Conservation (phyloP, 2,888 invertebrate species). For the Escarpia spicata region DNA sequence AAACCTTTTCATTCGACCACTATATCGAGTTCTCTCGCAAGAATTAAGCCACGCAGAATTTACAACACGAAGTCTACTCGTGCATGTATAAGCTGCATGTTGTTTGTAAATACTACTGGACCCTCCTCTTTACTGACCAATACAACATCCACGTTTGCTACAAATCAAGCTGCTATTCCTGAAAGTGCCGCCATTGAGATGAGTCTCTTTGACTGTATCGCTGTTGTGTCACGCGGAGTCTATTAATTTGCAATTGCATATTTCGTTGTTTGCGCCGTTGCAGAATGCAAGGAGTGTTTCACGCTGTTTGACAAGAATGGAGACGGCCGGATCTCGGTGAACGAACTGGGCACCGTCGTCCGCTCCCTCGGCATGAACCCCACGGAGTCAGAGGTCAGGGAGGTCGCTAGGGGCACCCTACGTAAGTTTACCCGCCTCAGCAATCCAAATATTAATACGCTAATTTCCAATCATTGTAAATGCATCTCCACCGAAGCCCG, state of each 20-base stretch:
- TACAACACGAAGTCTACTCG: too few relatives aligned
- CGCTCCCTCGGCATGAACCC: constrained; percentile 35
- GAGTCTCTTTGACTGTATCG: too few relatives aligned
- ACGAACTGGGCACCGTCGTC: constrained; percentile 36
- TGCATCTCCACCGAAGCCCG: too few relatives aligned
- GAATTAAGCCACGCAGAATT: too few relatives aligned
- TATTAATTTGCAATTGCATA: background rate
- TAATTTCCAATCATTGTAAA: background rate
- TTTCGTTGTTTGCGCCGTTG: constrained; percentile 1
- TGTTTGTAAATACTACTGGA: too few relatives aligned
- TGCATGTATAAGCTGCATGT: too few relatives aligned
- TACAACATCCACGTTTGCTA: background rate
- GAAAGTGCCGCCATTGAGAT: background rate
- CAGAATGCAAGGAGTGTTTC: constrained; percentile 39
- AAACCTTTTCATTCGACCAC: too few relatives aligned
- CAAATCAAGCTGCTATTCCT: background rate
- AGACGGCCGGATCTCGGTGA: constrained; percentile 35
- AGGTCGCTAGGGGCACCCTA: background rate
- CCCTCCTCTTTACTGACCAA: background rate
- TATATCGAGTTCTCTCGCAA: too few relatives aligned
- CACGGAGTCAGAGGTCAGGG: constrained; percentile 17
- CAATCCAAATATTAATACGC: background rate
- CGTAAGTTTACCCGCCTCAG: background rate
- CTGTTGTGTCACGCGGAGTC: background rate
- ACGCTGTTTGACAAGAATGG: constrained; percentile 39